Evolutionary conservation across 2,888 invertebrate species (phyloP), one percentile per base, ranked within the genome.

Genomic region (Eupithecia subumbrata): DNA sequence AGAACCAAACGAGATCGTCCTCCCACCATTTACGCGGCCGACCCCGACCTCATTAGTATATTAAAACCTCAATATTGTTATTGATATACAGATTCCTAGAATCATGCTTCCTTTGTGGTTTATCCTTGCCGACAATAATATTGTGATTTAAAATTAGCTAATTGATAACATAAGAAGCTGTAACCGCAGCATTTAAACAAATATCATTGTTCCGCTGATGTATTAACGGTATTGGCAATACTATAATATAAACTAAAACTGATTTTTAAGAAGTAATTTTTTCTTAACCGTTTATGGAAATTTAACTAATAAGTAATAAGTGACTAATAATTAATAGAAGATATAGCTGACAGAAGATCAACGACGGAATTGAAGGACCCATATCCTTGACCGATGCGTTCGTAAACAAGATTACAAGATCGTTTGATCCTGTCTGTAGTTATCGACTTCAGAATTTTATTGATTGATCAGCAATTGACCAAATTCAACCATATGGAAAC

Each of bases 81-180:
- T 85, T 80, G 74, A 77, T 80, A 82, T 81, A 76, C 74, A 72
- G 79, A 75, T 90, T 89, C 88, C 77, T 71, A 84, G 90, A 90
- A 90, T 78, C 80, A 84, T 84, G 84, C 82, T 81, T 85, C 87
- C 85, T 86, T 88, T 91, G 92, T 84, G 90, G 89, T 90, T 83
- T 83, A 83, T 82, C 76, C 82, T 79, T 85, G 86, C 84, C 87
- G 86, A 82, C 79, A 72, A 76, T 72, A 73, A 69, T 69, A 77
- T 77, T 74, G 34, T 74, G 37, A 71, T 64, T 72, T 71, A 37
- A 73, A 76, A 37, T 77, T 75, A 77, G 68, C 75, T 76, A 71
- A 78, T 76, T 74, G 48, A 63, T 74, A 74, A 74, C 73, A 60
- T 69, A 48, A 70, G 64, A 69, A 75, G 71, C 52, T 71, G n/a